Conservation (phyloP, 2,888 invertebrate species). For the Gortyna flavago region DNA sequence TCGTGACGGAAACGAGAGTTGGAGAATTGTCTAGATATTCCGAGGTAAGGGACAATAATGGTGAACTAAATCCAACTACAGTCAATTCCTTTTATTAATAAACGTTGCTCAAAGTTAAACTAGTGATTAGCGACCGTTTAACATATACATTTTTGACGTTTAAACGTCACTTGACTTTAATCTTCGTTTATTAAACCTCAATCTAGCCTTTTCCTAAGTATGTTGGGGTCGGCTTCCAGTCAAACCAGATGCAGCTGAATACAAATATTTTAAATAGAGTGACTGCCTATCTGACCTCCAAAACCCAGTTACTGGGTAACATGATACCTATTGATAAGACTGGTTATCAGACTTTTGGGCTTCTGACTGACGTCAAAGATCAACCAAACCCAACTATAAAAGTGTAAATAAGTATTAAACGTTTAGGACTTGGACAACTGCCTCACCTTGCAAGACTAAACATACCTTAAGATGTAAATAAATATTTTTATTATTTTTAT, state of each 20-base stretch:
- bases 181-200: neutral
- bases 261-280: neutral
- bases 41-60: neutral
- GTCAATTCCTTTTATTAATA: neutral
- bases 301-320: neutral
- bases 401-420: neutral
- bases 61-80: neutral
- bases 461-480: too few relatives aligned
- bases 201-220: neutral
- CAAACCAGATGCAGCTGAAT: neutral
- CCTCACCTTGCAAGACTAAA: too few relatives aligned
- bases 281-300: neutral
- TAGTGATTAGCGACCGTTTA: neutral
- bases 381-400: neutral
- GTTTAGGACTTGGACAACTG: neutral
- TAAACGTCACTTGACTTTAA: neutral
- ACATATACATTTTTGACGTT: neutral
- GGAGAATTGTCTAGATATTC: slow-evolving; percentile 12
- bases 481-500: too few relatives aligned
- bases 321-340: neutral
- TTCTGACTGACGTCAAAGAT: neutral
- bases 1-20: slow-evolving; percentile 33
- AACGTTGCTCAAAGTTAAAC: neutral
- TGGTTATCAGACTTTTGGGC: neutral
- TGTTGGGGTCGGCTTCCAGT: neutral